Base-by-base conservation (phyloP, 2,888 invertebrate genomes). In the Archaeoteleia sp. region DNA sequence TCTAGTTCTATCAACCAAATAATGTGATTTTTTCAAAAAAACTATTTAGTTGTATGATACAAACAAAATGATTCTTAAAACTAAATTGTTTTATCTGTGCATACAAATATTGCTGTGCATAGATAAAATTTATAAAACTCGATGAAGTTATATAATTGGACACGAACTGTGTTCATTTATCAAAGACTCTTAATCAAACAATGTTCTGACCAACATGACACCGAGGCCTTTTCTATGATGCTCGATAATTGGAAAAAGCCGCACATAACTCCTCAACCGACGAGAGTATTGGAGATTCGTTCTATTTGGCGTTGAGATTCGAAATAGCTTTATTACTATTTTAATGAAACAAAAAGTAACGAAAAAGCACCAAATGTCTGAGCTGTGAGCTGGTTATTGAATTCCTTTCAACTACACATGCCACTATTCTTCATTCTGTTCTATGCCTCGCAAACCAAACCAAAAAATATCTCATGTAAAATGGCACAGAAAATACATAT, bases 131-230 rank as follows among this genome's bases (percentile, higher is more conserved):
- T 37, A 17, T 15, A 13, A 15, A 17, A 20, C n/a, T 6, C 13
- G 4, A 1, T 27, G n/a, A 14, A 23, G 34, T 48, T 12, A n/a
- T 14, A 25, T 35, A 35, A 48, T 14, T n/a, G n/a, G 30, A 5
- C 13, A 48, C 35, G 13, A n/a, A 30, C 34, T 34, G 34, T 15
- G 6, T 12, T 23, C n/a, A 23, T 34, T 23, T 9, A 48, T 34
- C 34, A 48, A 48, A 48, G 6, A 9, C 23, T 48, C 35, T 48
- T 48, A 35, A 48, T 48, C 23, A 48, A 48, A 48, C 35, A 13
- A 9, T 32, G 34, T 20, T 20, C 32, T 20, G 30, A 32, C 20
- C 17, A 48, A 48, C 23, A 25, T 35, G 35, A 48, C 34, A 32
- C 23, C 34, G 25, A 14, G 15, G 34, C 46, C 34, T 35, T 46